Evolutionary conservation across 2,113 vertebrate genomes (phyloP).

Genomic region (Chlamydotis undulata): DNA sequence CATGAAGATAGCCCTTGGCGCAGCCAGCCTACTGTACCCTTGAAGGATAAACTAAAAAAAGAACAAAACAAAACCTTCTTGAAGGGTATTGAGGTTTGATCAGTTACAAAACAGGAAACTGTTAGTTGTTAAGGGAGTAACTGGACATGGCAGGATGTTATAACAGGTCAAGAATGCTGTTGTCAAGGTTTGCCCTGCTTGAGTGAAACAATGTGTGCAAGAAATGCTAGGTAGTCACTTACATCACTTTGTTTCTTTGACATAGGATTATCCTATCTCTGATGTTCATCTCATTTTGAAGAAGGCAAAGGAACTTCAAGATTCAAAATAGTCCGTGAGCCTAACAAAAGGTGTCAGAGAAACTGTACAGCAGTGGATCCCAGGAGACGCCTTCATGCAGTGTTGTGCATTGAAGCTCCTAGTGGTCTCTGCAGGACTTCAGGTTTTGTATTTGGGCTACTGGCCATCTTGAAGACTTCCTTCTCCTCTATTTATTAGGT

Average conservation of each 20-base stretch:
- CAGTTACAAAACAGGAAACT: neutral
- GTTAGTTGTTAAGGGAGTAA: neutral
- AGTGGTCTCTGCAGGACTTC: conserved; percentile 13
- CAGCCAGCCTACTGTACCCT: neutral
- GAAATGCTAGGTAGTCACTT: neutral
- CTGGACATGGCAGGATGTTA: neutral
- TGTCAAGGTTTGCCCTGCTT: neutral
- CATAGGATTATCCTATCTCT: conserved; percentile 94
- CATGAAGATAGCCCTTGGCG: neutral
- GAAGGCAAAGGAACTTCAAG: conserved; percentile 95
- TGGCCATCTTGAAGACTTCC: conserved; percentile 9
- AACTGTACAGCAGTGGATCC: conserved; percentile 6
- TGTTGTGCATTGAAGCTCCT: neutral
- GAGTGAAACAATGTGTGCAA: neutral
- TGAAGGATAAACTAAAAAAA: neutral
- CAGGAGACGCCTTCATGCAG: neutral
- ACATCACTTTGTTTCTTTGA: neutral
- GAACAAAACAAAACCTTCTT: neutral
- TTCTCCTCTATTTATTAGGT: conserved; percentile 61
- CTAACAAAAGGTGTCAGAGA: neutral
- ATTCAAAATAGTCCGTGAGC: conserved; percentile 79
- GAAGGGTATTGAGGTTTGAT: neutral
- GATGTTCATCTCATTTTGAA: conserved; percentile 93
- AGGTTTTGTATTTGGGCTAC: conserved; percentile 2
- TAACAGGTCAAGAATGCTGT: neutral